Conservation (phyloP, 2,113 vertebrate genomes). For the Carollia perspicillata region DNA sequence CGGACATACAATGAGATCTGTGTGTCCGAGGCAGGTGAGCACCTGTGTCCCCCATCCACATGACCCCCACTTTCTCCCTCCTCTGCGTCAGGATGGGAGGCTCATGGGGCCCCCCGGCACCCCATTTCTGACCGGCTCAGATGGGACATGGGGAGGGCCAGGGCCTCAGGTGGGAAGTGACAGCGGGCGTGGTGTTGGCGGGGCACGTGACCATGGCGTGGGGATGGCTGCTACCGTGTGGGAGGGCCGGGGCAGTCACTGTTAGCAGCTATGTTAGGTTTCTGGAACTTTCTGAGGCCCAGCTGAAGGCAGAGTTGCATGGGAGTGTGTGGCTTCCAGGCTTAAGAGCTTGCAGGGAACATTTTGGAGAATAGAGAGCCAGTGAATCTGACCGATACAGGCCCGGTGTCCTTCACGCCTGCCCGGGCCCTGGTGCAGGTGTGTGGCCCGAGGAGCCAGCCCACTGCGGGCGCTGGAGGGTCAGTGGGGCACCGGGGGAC, state of each 20-base stretch:
- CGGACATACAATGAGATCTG: too few relatives aligned
- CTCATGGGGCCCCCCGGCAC: too few relatives aligned
- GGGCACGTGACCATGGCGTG: accelerated
- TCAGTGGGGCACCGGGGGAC: neutral
- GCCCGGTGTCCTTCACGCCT: accelerated
- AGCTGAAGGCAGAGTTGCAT: neutral
- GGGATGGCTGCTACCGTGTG: neutral
- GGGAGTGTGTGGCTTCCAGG: neutral
- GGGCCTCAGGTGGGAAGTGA: accelerated
- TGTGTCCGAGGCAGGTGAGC: accelerated
- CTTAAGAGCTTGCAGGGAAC: neutral
- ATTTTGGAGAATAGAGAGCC: accelerated
- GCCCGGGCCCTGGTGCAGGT: accelerated
- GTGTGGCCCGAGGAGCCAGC: accelerated
- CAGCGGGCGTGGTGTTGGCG: neutral
- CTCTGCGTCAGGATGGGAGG: accelerated
- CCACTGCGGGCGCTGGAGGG: accelerated
- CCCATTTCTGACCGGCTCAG: accelerated
- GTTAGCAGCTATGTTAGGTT: neutral
- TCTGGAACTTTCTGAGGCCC: neutral
- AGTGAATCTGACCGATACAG: accelerated
- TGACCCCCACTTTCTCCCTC: neutral
- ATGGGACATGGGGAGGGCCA: neutral
- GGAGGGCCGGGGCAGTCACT: neutral
- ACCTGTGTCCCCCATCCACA: accelerated